These are phyloP conservation scores for Eriocheir sinensis DNA, from an alignment of 1,140 invertebrate species.

Conservation along the genomic window DNA sequence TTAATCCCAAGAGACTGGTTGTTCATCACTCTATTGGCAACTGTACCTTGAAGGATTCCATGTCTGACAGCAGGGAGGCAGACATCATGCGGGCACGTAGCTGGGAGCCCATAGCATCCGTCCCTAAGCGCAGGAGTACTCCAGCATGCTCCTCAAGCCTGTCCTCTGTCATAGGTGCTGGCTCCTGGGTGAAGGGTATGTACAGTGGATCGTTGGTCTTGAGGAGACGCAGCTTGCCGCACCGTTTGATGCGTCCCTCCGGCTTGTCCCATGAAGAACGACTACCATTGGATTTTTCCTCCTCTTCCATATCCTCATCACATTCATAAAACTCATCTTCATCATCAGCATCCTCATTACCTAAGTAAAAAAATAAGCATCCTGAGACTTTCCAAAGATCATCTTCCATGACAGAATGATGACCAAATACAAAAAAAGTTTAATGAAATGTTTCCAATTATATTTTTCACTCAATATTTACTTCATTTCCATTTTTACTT, in stretches of 20 bases:
- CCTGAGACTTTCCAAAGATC: background rate
- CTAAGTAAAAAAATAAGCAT: constrained; percentile 26
- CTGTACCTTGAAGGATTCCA: constrained; percentile 96
- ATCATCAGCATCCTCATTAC: constrained; percentile 78
- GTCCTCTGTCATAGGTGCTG: constrained; percentile 97
- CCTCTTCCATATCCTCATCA: constrained; percentile 78
- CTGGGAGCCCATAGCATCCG: constrained; percentile 91
- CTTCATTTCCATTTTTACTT: background rate
- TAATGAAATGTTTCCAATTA: background rate
- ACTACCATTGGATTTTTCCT: constrained; percentile 56
- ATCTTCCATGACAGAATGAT: background rate
- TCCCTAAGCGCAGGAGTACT: constrained; percentile 91
- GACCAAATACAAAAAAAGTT: background rate
- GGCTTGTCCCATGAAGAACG: constrained; percentile 86
- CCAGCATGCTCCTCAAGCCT: constrained; percentile 96
- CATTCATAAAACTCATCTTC: constrained; percentile 80
- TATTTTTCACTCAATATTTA: background rate
- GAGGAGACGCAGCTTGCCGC: constrained; percentile 87
- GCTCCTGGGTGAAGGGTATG: constrained; percentile 92
- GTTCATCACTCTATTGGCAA: no score
- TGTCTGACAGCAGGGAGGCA: constrained; percentile 96
- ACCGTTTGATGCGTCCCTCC: constrained; percentile 87
- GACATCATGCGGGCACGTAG: constrained; percentile 96
- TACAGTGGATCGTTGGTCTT: constrained; percentile 89
- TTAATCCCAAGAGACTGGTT: no score